Conservation (phyloP, 2,113 vertebrate species). For the Odontophorus gujanensis region DNA sequence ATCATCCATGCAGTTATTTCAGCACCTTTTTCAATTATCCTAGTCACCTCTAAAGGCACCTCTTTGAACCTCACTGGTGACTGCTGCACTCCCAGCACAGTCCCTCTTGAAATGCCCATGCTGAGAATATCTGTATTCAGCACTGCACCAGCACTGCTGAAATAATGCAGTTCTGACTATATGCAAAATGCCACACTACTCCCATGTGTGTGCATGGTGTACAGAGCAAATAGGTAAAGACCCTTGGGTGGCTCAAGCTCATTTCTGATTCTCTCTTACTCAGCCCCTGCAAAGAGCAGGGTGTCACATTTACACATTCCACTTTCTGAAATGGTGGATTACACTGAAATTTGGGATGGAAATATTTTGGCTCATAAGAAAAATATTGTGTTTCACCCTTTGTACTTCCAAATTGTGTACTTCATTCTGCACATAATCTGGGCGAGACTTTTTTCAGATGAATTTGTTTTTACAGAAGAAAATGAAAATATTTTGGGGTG, state of each 20-base stretch:
- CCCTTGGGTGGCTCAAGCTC: neutral
- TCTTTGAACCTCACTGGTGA: neutral
- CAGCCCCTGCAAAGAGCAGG: neutral
- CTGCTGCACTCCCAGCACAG: neutral
- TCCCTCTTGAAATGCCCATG: neutral
- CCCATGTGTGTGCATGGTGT: neutral
- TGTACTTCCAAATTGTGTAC: neutral
- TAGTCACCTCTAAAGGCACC: neutral
- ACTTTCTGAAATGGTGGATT: neutral
- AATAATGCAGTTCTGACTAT: neutral
- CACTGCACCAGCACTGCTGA: neutral
- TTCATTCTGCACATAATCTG: neutral
- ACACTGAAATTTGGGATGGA: neutral
- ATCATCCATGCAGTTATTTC: neutral
- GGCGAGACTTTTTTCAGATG: neutral
- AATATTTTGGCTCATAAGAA: neutral
- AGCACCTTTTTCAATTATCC: neutral
- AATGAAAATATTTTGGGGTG: neutral
- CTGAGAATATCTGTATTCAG: neutral
- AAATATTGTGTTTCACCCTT: neutral
- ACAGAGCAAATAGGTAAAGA: neutral
- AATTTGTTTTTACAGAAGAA: neutral
- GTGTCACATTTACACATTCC: neutral
- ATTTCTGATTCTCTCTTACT: fast-evolving
- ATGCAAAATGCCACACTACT: neutral